Evolutionary conservation across 1,140 invertebrate species (phyloP).

Genomic region (Drosophila carrolli): DNA sequence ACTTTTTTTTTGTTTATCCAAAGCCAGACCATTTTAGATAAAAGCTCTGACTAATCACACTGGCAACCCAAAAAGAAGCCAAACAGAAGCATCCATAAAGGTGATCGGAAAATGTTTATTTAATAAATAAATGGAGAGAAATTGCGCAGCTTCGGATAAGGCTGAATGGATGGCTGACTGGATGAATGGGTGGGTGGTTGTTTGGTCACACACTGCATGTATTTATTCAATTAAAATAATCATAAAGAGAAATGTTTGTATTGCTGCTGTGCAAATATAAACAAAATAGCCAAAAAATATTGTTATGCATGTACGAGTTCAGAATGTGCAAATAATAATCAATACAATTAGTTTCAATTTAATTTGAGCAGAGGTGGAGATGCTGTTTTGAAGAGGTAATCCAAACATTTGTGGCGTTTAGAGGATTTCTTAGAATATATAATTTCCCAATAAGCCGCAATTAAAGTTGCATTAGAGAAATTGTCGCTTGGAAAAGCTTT

Average conservation of each 20-base stretch:
- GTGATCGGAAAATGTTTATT: slow-evolving; percentile 68
- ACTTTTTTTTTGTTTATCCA: slow-evolving; percentile 18
- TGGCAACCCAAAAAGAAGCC: slow-evolving; percentile 22
- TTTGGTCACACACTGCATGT: slow-evolving; percentile 26
- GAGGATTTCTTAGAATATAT: neutral
- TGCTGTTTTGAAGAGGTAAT: neutral
- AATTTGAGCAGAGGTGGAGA: neutral
- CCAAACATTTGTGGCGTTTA: neutral
- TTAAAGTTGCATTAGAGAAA: slow-evolving; percentile 56
- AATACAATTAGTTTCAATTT: slow-evolving; percentile 42
- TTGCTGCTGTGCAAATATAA: slow-evolving; percentile 37
- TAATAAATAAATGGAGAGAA: slow-evolving; percentile 66
- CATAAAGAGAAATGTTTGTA: slow-evolving; percentile 52
- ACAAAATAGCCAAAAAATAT: slow-evolving; percentile 38
- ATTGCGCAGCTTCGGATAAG: slow-evolving; percentile 41
- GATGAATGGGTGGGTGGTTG: neutral
- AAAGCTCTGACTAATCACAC: slow-evolving; percentile 46
- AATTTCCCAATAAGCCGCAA: slow-evolving; percentile 22
- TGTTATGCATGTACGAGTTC: slow-evolving; percentile 36
- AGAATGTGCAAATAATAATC: slow-evolving; percentile 27
- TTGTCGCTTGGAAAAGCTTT: slow-evolving; percentile 7
- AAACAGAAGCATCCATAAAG: slow-evolving; percentile 28
- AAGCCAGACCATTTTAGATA: slow-evolving; percentile 33
- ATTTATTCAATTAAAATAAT: slow-evolving; percentile 71
- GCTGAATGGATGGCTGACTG: neutral